Evolutionary conservation across 2,888 invertebrate species (phyloP).

Genomic region (Ichneumoninae sp.): DNA sequence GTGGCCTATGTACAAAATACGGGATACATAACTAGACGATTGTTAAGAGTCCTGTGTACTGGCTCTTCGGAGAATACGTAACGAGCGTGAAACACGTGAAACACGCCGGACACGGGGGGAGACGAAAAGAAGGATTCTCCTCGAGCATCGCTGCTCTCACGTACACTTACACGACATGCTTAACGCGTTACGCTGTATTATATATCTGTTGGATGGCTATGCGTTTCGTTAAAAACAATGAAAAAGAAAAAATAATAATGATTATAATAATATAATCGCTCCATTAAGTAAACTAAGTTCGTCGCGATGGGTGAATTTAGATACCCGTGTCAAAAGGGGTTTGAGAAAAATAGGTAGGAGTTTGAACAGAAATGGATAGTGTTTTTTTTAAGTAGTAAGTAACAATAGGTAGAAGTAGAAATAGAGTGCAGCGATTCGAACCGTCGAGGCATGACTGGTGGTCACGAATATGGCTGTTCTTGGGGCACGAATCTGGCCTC

Average conservation of each 20-base stretch:
- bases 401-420: constrained; percentile 16
- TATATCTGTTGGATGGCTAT: constrained; percentile 18
- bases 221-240: constrained; percentile 21
- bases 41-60: constrained; percentile 60
- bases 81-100: neutral
- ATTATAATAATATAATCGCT: constrained; percentile 24
- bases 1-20: constrained; percentile 71
- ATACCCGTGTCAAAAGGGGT: constrained; percentile 29
- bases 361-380: neutral
- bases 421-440: constrained; percentile 58
- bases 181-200: neutral
- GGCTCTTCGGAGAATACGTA: constrained; percentile 46
- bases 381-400: constrained; percentile 9
- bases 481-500: constrained; percentile 35
- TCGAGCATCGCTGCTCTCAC: neutral
- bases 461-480: constrained; percentile 67
- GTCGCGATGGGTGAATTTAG: constrained; percentile 41
- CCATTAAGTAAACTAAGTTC: constrained; percentile 40
- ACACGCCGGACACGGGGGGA: neutral
- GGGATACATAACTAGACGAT: constrained; percentile 66
- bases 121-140: neutral
- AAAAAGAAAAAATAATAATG: neutral
- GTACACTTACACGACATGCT: neutral
- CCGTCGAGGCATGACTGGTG: constrained; percentile 62
- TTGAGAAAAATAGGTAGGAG: neutral